phyloP scores from a whole-genome alignment of 2,888 invertebrate species.

The Cerceris ruficornis region DNA sequence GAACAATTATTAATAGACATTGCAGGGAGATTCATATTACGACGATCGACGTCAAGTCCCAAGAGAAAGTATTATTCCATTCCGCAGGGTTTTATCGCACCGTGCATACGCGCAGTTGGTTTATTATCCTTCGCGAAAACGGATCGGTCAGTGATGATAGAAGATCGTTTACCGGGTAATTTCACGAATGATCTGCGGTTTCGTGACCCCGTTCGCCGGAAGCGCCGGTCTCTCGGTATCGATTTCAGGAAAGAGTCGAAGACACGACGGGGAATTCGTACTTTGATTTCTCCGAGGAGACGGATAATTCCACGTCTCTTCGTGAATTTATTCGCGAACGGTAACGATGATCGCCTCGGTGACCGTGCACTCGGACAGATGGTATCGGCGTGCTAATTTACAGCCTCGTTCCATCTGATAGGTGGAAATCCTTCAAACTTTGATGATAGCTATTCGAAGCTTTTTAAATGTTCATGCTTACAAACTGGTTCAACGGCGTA shows the following conservation, averaged over 20 bases:
- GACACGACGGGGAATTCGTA: neutral
- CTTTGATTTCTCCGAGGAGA: too few relatives aligned
- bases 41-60: too few relatives aligned
- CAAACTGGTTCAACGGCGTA: conserved; percentile 64
- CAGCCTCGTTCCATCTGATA: conserved; percentile 49
- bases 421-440: conserved; percentile 58
- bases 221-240: conserved; percentile 40
- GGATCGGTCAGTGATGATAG: conserved; percentile 60
- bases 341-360: neutral
- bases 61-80: too few relatives aligned
- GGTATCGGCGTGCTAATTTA: conserved; percentile 17
- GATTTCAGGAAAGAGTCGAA: conserved; percentile 9
- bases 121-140: conserved; percentile 64
- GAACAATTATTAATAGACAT: too few relatives aligned
- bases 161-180: conserved; percentile 58
- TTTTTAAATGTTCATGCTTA: conserved; percentile 58
- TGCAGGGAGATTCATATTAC: too few relatives aligned
- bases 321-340: conserved; percentile 20
- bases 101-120: conserved; percentile 38
- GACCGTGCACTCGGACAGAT: neutral
- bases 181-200: conserved; percentile 66
- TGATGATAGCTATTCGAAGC: conserved; percentile 52
- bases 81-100: neutral
- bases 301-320: neutral
- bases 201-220: conserved; percentile 46